Percentiles rank a stretch among this genome's conserved stretches.
These are phyloP conservation scores for Phallusia fumigata DNA, from an alignment of 23 tunicate species.

Conservation along the genomic window DNA sequence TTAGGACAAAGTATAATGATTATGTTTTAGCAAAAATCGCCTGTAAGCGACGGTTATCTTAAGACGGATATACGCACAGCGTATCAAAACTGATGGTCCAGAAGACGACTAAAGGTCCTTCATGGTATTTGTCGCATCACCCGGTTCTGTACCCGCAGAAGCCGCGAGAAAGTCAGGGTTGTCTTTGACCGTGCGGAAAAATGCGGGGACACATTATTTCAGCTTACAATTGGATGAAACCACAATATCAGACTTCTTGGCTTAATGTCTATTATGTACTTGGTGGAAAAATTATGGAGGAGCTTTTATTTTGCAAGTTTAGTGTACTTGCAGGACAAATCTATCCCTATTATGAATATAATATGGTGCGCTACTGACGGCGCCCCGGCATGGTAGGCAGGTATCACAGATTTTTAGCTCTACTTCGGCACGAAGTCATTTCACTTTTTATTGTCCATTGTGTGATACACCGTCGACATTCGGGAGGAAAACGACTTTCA, in stretches of 20 bases:
- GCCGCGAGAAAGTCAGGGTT: no score
- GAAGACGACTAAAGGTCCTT: no score
- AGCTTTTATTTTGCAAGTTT: slow-evolving; percentile 44
- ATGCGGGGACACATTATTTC: no score
- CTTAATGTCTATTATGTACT: neutral
- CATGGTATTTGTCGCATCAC: no score
- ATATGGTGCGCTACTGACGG: slow-evolving; percentile 38
- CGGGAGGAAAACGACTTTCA: slow-evolving; percentile 22
- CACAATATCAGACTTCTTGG: slow-evolving; percentile 25
- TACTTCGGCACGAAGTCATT: slow-evolving; percentile 29
- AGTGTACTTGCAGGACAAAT: slow-evolving; percentile 42
- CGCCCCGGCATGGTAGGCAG: slow-evolving; percentile 47
- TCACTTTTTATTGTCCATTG: slow-evolving; percentile 27
- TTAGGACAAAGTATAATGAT: no score
- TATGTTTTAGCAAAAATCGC: no score
- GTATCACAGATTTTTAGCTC: slow-evolving; percentile 23
- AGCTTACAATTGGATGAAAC: slow-evolving; percentile 42
- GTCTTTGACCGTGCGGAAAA: no score
- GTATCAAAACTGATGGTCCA: no score
- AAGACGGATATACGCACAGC: no score
- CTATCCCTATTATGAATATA: slow-evolving; percentile 26
- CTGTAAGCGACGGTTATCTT: no score
- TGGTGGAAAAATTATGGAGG: slow-evolving; percentile 35
- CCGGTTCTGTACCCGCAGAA: no score
- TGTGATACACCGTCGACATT: slow-evolving; percentile 45